Base-by-base conservation (phyloP, 2,888 invertebrate species). In the Protonemura montana region DNA sequence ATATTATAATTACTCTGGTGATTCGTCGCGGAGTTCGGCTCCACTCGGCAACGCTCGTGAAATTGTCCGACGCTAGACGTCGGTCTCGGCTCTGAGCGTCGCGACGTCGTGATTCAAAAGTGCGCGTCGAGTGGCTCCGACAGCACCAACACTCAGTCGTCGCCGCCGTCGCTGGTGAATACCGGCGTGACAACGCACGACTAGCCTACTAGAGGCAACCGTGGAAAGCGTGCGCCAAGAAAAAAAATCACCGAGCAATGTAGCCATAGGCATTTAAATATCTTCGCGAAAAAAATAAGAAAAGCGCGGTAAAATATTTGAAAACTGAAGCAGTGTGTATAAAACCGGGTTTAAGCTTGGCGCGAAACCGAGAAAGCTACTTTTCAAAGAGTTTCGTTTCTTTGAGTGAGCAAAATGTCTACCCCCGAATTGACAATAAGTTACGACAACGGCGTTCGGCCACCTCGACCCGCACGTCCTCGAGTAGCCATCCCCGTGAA, bases 401-500 rank as follows among this genome's bases (percentile, higher is more conserved):
- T 59, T 10, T 1, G 13, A 16, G 59, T 2, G 16, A 1, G 16
- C 59, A 81, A 28, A 29, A 85, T 85, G 85, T 87, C 89, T 87
- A 87, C 88, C 88, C 88, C 85, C 82, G 87, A 78, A 30, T 81
- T 84, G 59, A 59, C 83, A 25, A 42, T 82, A 42, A 78, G 78
- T 28, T 86, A 78, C 80, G 76, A 78, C 27, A 85, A 85, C 76
- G 76, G 27, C 30, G 41, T 16, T 3, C 27, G 78, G 76, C 86
- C 83, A 5, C 76, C 85, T n/a, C 76, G 85, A 0, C 87, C 87
- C 26, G 82, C 83, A 5, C 87, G 87, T 2, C 87, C 87, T 10
- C 87, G 87, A 21, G 77, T 87, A 26, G 82, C 85, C 80, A 30
- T 87, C 42, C 87, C 87, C 85, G 77, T 87, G 10, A 59, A 21